These are phyloP conservation scores for Bombus balteatus DNA, from an alignment of 1,140 invertebrate species.

Conservation along the genomic window DNA sequence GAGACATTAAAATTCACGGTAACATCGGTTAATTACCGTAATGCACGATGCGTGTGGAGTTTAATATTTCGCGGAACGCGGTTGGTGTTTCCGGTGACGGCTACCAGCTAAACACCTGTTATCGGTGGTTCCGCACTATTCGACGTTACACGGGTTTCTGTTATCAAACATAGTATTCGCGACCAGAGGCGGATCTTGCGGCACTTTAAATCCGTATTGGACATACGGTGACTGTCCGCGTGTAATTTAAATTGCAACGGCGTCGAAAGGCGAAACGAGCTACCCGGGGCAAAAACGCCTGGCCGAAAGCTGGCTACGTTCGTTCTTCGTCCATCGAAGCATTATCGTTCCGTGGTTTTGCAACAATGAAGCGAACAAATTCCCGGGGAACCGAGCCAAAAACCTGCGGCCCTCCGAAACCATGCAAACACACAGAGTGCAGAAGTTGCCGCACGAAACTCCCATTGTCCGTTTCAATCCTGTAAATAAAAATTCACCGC, in stretches of 20 bases:
- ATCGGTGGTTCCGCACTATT: conserved; percentile 56
- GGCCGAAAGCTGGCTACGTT: not conserved
- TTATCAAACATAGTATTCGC: conserved; percentile 58
- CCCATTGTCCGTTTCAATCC: not conserved
- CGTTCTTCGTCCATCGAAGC: not conserved
- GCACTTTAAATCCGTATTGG: conserved; percentile 53
- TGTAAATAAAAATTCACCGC: conserved; percentile 23
- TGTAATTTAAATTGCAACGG: conserved; percentile 25
- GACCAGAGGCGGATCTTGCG: conserved; percentile 49
- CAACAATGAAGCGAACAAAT: conserved; percentile 6
- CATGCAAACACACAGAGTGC: not conserved
- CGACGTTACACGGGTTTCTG: conserved; percentile 53
- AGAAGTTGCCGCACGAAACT: too few species aligned
- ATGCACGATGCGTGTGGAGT: conserved; percentile 44
- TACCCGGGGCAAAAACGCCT: not conserved
- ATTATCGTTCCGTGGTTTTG: not conserved
- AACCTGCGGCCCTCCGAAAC: not conserved
- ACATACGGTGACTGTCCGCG: not conserved
- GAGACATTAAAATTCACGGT: conserved; percentile 9
- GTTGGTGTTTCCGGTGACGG: conserved; percentile 54
- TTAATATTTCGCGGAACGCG: conserved; percentile 49
- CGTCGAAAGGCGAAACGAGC: conserved; percentile 8
- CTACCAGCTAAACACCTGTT: conserved; percentile 59
- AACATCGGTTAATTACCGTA: conserved; percentile 10
- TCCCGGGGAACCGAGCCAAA: not conserved